A percentile compares a stretch with the other conserved stretches of the same genome.
phyloP scores from a whole-genome alignment of 2,797 vertebrate species.

The Muscicapa striata region DNA sequence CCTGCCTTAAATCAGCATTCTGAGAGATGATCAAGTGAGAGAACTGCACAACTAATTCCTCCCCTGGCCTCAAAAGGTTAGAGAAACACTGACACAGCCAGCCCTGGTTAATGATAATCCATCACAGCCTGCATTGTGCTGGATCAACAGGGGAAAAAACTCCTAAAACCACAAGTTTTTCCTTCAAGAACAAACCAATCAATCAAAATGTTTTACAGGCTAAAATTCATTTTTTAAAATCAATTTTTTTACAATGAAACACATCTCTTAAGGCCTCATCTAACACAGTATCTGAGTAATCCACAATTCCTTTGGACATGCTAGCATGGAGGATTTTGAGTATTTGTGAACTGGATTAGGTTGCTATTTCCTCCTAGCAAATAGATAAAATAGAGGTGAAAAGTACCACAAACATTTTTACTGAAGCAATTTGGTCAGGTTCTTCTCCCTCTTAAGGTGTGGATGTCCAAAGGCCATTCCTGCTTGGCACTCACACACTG shows the following conservation, averaged over 20 bases:
- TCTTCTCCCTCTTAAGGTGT: neutral
- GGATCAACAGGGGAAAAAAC: neutral
- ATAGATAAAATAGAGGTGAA: neutral
- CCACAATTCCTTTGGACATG: accelerated
- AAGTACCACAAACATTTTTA: neutral
- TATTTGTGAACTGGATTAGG: neutral
- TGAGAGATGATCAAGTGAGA: neutral
- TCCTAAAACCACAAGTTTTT: neutral
- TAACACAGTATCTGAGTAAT: neutral
- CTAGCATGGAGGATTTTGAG: neutral
- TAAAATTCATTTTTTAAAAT: neutral
- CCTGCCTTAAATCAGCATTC: neutral
- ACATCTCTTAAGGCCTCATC: neutral
- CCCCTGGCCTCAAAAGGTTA: neutral
- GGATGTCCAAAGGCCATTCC: neutral
- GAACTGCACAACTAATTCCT: neutral
- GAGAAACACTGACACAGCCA: neutral
- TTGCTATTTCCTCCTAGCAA: neutral
- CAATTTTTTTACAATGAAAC: neutral
- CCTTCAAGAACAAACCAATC: neutral
- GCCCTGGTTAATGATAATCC: neutral
- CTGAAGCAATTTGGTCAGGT: neutral
- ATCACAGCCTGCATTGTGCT: neutral
- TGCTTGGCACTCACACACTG: neutral
- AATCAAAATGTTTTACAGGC: neutral